A percentile compares a stretch with the other conserved stretches of the same genome.
Conservation (phyloP, 2,113 vertebrate species). For the Falco punctatus region DNA sequence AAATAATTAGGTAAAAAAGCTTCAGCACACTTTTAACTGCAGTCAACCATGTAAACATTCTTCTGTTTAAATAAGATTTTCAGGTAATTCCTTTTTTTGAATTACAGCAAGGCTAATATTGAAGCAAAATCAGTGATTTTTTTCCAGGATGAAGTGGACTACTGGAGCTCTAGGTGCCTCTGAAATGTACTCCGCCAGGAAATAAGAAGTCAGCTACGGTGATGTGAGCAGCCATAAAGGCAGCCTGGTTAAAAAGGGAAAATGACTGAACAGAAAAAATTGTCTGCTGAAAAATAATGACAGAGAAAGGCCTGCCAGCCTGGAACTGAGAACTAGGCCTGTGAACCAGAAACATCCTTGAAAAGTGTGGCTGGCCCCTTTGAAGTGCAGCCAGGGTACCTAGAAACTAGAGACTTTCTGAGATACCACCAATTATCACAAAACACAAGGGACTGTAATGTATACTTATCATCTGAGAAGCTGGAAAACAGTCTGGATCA, state of each 20-base stretch:
- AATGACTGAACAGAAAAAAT: not conserved
- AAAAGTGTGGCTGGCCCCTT: not conserved
- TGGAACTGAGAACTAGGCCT: not conserved
- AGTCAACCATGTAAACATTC: not conserved
- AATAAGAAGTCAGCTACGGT: not conserved
- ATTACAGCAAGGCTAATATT: not conserved
- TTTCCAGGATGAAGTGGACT: not conserved
- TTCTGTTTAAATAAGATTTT: not conserved
- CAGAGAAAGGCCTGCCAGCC: not conserved
- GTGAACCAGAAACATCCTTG: not conserved
- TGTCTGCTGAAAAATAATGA: not conserved
- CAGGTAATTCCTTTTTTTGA: not conserved
- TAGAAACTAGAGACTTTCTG: not conserved
- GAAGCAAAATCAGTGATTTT: not conserved
- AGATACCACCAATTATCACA: not conserved
- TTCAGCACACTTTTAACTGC: not conserved
- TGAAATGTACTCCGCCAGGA: not conserved
- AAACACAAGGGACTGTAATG: not conserved
- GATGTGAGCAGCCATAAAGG: not conserved
- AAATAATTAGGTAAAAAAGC: not conserved
- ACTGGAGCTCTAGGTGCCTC: not conserved
- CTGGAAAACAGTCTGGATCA: not conserved
- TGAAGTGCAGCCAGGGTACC: not conserved
- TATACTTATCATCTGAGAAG: not conserved
- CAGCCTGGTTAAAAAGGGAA: not conserved